Conservation (phyloP, 2,888 invertebrate species). For the Drosophila quasianomalipes region DNA sequence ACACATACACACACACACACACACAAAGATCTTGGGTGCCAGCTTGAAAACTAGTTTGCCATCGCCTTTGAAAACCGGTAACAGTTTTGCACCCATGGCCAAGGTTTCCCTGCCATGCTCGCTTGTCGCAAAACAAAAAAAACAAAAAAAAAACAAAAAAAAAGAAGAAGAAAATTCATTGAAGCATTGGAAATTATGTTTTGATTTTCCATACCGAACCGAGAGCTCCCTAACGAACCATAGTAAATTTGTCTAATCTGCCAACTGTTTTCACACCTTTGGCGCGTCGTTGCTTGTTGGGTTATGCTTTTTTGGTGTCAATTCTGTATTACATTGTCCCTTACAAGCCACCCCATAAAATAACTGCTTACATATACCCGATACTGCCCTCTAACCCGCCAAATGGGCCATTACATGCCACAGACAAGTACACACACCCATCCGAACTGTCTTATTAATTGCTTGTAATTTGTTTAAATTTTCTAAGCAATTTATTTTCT, state of each 20-base stretch:
- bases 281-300: conserved; percentile 45
- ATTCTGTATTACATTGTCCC: conserved; percentile 56
- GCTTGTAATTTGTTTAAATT: conserved; percentile 75
- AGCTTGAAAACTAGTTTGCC: conserved; percentile 73
- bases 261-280: conserved; percentile 75
- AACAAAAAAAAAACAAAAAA: not conserved
- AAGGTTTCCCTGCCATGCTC: conserved; percentile 36
- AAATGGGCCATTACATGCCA: conserved; percentile 53
- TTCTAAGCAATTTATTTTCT: conserved; percentile 64
- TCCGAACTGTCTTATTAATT: conserved; percentile 68
- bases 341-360: conserved; percentile 50
- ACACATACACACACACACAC: conserved; percentile 8
- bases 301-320: conserved; percentile 12
- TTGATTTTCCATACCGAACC: conserved; percentile 67
- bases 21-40: conserved; percentile 33
- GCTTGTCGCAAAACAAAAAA: conserved; percentile 16
- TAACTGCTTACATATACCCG: not conserved
- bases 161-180: conserved; percentile 35
- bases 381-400: conserved; percentile 44
- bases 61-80: conserved; percentile 68
- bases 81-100: conserved; percentile 48
- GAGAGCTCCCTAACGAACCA: conserved; percentile 70
- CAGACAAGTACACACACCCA: conserved; percentile 30
- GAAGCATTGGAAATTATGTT: conserved; percentile 75
- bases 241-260: conserved; percentile 76